Evolutionary conservation across 1,140 invertebrate species (phyloP).

Genomic region (Lasioglossum albipes): DNA sequence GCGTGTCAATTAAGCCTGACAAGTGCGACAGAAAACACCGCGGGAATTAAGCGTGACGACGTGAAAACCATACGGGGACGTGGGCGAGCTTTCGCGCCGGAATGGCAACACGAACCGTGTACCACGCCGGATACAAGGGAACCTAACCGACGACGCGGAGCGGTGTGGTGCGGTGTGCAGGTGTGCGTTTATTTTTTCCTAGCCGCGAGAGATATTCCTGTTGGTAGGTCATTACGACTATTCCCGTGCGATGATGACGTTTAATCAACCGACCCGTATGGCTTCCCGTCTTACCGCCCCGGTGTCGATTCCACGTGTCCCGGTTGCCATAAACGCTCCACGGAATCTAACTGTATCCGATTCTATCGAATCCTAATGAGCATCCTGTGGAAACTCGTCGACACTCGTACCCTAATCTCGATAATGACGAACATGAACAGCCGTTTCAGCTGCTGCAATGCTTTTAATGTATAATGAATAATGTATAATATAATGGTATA

Average conservation of each 20-base stretch:
- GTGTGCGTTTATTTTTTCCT: slow-evolving; percentile 13
- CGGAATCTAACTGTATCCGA: background rate
- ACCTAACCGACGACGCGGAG: background rate
- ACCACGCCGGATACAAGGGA: background rate
- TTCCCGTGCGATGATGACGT: slow-evolving; percentile 45
- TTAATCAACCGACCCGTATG: slow-evolving; percentile 45
- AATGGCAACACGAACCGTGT: slow-evolving; percentile 6
- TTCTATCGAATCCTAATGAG: too few relatives aligned
- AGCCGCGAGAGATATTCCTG: slow-evolving; percentile 21
- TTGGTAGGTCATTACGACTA: slow-evolving; percentile 53
- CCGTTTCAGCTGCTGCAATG: too few relatives aligned
- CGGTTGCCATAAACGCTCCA: background rate
- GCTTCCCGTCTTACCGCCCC: slow-evolving; percentile 41
- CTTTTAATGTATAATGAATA: too few relatives aligned
- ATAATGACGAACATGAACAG: too few relatives aligned
- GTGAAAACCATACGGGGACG: slow-evolving; percentile 29
- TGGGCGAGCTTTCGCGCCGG: slow-evolving; percentile 42
- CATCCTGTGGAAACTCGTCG: too few relatives aligned
- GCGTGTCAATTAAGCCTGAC: slow-evolving; percentile 49
- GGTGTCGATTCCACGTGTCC: background rate
- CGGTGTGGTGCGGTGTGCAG: background rate
- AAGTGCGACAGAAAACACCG: slow-evolving; percentile 41
- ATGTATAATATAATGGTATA: too few relatives aligned
- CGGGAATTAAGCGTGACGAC: slow-evolving; percentile 33
- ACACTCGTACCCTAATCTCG: too few relatives aligned